Evolutionary conservation across 2,113 vertebrate species (phyloP).

Genomic region (Zosterops lateralis): DNA sequence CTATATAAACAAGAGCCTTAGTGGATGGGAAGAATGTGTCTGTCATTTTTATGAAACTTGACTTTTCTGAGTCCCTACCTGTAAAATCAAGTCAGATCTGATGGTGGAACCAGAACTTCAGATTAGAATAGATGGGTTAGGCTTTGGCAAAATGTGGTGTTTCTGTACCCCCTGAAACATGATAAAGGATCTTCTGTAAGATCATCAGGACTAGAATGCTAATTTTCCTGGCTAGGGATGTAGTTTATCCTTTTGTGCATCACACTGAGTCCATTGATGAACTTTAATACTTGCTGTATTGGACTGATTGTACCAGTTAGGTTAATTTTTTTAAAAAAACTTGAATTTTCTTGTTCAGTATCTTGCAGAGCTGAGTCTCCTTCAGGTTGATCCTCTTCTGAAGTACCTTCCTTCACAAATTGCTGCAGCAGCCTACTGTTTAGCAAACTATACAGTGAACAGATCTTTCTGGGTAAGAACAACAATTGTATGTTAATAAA

Average conservation of each 20-base stretch:
- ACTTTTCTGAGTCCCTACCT: background rate
- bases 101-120: background rate
- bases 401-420: conserved; percentile 84
- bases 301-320: background rate
- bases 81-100: background rate
- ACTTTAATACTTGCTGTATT: background rate
- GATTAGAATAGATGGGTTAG: background rate
- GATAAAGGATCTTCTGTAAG: background rate
- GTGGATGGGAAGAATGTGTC: background rate
- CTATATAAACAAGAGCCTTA: background rate
- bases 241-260: background rate
- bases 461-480: conserved; percentile 81
- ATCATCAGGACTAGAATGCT: background rate
- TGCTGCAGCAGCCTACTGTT: conserved; percentile 88
- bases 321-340: background rate
- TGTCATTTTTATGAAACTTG: background rate
- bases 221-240: background rate
- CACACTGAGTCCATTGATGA: rapidly evolving
- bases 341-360: conserved; percentile 72
- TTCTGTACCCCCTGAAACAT: background rate
- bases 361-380: conserved; percentile 86
- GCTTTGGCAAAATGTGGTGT: background rate
- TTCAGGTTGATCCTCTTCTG: conserved; percentile 87
- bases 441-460: conserved; percentile 87
- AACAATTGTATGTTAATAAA: background rate